Percentiles rank a stretch among this genome's conserved stretches.
phyloP scores from a whole-genome alignment of 2,797 vertebrate species.

The Muscicapa comitata region DNA sequence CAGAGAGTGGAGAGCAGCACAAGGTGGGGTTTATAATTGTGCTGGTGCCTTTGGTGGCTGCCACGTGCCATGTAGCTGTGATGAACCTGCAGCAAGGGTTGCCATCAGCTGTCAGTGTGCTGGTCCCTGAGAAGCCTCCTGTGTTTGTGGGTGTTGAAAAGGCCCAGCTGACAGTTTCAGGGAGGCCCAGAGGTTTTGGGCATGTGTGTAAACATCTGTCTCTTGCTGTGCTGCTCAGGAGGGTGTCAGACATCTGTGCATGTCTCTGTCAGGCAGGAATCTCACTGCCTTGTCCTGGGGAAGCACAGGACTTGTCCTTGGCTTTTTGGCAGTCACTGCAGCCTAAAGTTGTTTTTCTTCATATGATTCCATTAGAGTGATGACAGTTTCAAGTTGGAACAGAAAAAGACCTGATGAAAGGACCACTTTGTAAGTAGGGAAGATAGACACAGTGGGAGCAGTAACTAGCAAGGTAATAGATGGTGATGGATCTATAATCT shows the following conservation, averaged over 20 bases:
- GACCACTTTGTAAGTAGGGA: slow-evolving; percentile 14
- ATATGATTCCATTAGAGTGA: slow-evolving; percentile 56
- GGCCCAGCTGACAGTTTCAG: neutral
- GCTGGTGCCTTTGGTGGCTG: neutral
- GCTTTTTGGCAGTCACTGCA: slow-evolving; percentile 34
- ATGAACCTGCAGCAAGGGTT: neutral
- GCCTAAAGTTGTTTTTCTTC: slow-evolving; percentile 33
- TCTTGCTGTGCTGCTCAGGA: neutral
- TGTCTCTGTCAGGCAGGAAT: neutral
- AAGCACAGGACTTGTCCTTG: slow-evolving; percentile 29
- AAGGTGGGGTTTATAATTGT: fast-evolving
- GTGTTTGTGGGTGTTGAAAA: neutral
- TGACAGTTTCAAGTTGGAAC: slow-evolving; percentile 58
- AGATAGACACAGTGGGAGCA: slow-evolving; percentile 54
- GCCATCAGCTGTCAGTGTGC: neutral
- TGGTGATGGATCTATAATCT: slow-evolving; percentile 65
- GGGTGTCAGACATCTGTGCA: neutral
- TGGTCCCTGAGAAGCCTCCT: neutral
- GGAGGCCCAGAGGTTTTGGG: neutral
- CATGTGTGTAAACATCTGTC: neutral
- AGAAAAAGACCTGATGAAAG: slow-evolving; percentile 55
- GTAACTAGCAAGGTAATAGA: slow-evolving; percentile 66
- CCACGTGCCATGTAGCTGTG: fast-evolving
- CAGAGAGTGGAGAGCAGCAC: neutral
- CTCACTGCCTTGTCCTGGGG: neutral